These are phyloP conservation scores for Apocheima hispidaria DNA, from an alignment of 2,888 invertebrate genomes.

Conservation along the genomic window DNA sequence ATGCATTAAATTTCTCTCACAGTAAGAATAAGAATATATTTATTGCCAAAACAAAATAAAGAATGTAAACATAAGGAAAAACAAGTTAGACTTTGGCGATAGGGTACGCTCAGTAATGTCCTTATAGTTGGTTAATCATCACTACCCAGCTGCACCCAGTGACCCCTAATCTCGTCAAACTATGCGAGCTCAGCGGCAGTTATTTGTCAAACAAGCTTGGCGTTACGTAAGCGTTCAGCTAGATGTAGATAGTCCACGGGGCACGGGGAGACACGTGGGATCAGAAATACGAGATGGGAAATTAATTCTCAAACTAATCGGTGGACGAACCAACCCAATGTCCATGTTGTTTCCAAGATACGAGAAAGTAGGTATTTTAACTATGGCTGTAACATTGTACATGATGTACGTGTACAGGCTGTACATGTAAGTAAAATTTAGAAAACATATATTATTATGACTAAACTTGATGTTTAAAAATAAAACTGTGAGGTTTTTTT, in stretches of 20 bases:
- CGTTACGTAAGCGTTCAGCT: neutral
- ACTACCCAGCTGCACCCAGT: neutral
- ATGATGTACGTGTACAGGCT: too few species aligned
- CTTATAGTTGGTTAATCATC: neutral
- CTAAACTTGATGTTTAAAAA: too few species aligned
- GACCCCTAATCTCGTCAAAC: constrained; percentile 15
- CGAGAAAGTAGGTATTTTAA: neutral
- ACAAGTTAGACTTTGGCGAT: too few species aligned
- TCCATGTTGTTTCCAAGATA: neutral
- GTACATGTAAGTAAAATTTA: too few species aligned
- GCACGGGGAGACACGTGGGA: neutral
- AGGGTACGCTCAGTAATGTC: neutral
- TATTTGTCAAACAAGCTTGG: constrained; percentile 14
- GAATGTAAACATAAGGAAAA: too few species aligned
- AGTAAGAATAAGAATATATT: too few species aligned
- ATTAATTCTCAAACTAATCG: neutral
- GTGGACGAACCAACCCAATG: neutral
- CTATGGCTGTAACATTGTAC: neutral
- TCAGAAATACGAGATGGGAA: neutral
- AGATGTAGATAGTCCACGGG: constrained; percentile 27
- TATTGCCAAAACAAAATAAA: too few species aligned
- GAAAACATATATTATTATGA: too few species aligned
- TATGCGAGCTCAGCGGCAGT: constrained; percentile 22
- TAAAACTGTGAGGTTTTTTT: too few species aligned
- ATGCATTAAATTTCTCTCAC: too few species aligned